Conservation (phyloP, 1,140 invertebrate genomes). For the Drosophila willistoni region DNA sequence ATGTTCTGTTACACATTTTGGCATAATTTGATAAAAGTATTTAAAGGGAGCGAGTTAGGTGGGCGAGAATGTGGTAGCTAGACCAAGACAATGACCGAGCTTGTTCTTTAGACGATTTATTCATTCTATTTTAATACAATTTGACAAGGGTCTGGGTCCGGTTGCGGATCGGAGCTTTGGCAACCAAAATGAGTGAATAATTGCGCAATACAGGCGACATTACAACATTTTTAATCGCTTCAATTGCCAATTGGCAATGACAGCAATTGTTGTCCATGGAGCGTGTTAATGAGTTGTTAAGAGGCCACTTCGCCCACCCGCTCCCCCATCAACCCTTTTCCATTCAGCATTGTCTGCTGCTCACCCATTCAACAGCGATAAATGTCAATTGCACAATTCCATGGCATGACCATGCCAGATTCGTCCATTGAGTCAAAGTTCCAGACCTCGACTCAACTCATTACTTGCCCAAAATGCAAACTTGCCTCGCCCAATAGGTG, state of each 20-base stretch:
- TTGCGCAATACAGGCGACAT: conserved; percentile 51
- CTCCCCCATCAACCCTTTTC: background rate
- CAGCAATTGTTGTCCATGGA: conserved; percentile 62
- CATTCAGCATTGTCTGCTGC: conserved; percentile 17
- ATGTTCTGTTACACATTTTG: conserved; percentile 7
- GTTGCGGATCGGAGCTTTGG: conserved; percentile 44
- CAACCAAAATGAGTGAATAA: conserved; percentile 52
- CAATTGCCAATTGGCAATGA: conserved; percentile 44
- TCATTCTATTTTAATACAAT: conserved; percentile 48
- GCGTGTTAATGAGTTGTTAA: conserved; percentile 78
- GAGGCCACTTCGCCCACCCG: conserved; percentile 29
- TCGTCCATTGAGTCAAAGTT: conserved; percentile 17
- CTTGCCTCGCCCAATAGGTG: background rate
- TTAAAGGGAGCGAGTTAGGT: conserved; percentile 17
- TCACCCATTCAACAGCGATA: conserved; percentile 59
- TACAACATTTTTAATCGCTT: conserved; percentile 56
- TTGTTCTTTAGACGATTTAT: conserved; percentile 12
- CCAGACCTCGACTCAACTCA: conserved; percentile 16
- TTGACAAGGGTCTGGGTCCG: conserved; percentile 64
- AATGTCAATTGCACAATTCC: conserved; percentile 68
- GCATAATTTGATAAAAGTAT: conserved; percentile 7
- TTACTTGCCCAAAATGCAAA: conserved; percentile 21
- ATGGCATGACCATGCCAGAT: conserved; percentile 28
- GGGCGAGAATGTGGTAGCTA: background rate
- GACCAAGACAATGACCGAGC: conserved; percentile 32